Base-by-base conservation (phyloP, 1,140 invertebrate genomes). In the Streblospio benedicti region DNA sequence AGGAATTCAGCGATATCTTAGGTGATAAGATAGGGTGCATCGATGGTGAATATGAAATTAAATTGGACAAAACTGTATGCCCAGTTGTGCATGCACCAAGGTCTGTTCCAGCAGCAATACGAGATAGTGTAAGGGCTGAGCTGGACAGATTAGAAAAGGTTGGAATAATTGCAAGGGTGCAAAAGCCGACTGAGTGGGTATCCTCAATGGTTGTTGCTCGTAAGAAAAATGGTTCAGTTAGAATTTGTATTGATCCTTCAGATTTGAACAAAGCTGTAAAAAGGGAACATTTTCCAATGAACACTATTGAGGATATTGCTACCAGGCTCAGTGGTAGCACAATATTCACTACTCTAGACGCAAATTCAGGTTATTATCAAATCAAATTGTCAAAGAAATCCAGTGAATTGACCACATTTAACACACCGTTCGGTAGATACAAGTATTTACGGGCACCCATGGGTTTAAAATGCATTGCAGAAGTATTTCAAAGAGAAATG, bases 171-270 rank as follows among this genome's bases (percentile, higher is more conserved):
- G 25, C 45, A 33, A 59, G 63, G 41, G 65, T 69, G 0, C 60
- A 30, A 16, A 55, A 67, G 49, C 56, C 65, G 6, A 62, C 65
- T 14, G 35, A 55, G 23, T 69, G 59, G 65, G 58, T 66, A 4
- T 61, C 54, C 45, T 55, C 61, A 28, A 64, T 69, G 38, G 60
- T 63, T 0, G 50, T 66, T 25, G 60, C 58, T 2, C 25, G 45
- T 20, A 70, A 70, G 43, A 18, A 51, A 55, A 61, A 61, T 54
- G 53, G 64, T 31, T 53, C 41, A 12, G n/a, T 68, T 2, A 18
- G 65, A 6, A 59, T 69, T 2, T 71, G 67, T 35, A 16, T 67
- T 9, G 65, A 69, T 44, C 67, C 64, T 5, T 51, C 63, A 51
- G 44, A 45, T 45, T 25, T 45, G 27, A 45, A 45, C 27, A 3